Percentiles rank a stretch among this genome's conserved stretches.
These are phyloP conservation scores for Diaperis boleti DNA, from an alignment of 2,888 invertebrate genomes.

Conservation along the genomic window DNA sequence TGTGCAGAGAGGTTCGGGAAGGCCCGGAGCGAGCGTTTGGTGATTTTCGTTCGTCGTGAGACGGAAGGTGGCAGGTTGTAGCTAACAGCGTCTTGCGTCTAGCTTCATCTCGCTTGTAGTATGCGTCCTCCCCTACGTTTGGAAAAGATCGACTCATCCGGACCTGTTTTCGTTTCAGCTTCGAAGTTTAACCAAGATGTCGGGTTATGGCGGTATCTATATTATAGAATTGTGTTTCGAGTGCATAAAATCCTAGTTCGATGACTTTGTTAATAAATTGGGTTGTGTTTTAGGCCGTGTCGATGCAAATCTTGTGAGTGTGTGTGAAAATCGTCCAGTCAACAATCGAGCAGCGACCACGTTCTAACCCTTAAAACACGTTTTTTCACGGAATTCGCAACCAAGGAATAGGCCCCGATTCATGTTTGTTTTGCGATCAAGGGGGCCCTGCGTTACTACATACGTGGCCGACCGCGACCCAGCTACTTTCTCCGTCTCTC, in stretches of 20 bases:
- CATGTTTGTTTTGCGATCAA: conserved; percentile 31
- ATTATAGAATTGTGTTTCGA: conserved; percentile 62
- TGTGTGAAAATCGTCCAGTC: conserved; percentile 43
- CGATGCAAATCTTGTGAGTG: conserved; percentile 37
- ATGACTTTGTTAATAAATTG: conserved; percentile 47
- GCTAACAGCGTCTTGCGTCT: conserved; percentile 46
- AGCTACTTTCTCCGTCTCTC: conserved; percentile 44
- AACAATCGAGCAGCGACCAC: conserved; percentile 49
- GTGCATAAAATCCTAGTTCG: conserved; percentile 55
- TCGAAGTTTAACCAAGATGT: conserved; percentile 65
- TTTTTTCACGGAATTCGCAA: conserved; percentile 46
- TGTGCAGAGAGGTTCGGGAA: not conserved
- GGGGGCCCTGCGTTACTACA: conserved; percentile 9
- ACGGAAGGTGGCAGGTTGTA: conserved; percentile 53
- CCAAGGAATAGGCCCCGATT: conserved; percentile 33
- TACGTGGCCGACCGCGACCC: conserved; percentile 30
- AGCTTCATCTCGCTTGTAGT: conserved; percentile 52
- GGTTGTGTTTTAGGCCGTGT: conserved; percentile 49
- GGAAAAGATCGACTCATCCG: conserved; percentile 65
- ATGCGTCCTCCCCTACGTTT: conserved; percentile 61
- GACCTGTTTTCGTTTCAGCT: conserved; percentile 65
- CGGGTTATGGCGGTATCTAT: conserved; percentile 62
- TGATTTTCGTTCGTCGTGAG: conserved; percentile 38
- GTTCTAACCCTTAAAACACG: conserved; percentile 53
- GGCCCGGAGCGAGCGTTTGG: not conserved